phyloP scores from a whole-genome alignment of 1,140 invertebrate genomes.

The Rhynchophorus ferrugineus region DNA sequence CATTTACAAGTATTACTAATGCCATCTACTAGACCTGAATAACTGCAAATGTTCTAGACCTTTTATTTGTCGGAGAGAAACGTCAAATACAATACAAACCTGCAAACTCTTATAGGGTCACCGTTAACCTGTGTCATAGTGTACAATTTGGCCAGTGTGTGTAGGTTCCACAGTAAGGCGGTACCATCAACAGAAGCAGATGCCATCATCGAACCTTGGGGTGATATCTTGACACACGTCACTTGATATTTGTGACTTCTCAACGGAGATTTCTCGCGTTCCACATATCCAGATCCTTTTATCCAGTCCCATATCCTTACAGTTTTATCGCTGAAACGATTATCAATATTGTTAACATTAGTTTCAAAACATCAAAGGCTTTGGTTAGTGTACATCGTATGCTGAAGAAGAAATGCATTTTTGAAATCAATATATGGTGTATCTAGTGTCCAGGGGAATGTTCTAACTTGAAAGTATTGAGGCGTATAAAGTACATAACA shows the following conservation, averaged over 20 bases:
- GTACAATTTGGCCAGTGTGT: constrained; percentile 52
- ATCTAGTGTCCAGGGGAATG: too few relatives aligned
- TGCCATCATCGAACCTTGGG: constrained; percentile 61
- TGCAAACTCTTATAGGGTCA: constrained; percentile 54
- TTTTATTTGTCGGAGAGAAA: too few relatives aligned
- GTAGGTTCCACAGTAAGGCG: constrained; percentile 61
- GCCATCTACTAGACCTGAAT: too few relatives aligned
- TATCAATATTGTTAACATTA: neutral
- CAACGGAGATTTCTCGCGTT: constrained; percentile 50
- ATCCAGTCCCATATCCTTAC: constrained; percentile 58
- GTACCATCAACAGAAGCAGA: constrained; percentile 67
- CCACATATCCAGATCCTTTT: constrained; percentile 47
- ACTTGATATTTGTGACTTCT: constrained; percentile 60
- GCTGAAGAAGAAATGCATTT: too few relatives aligned
- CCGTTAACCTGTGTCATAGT: constrained; percentile 59
- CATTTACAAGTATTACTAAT: too few relatives aligned
- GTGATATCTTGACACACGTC: constrained; percentile 59
- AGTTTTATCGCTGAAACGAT: constrained; percentile 52
- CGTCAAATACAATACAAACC: constrained; percentile 38
- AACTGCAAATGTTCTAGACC: too few relatives aligned
- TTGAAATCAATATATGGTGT: too few relatives aligned
- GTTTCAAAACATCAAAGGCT: too few relatives aligned
- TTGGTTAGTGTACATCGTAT: too few relatives aligned
- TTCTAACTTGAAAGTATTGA: too few relatives aligned
- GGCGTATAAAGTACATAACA: too few relatives aligned